Evolutionary conservation across 2,113 vertebrate species (phyloP), one percentile per base, ranked within the genome.

Genomic region (Myanophis thanlyinensis): DNA sequence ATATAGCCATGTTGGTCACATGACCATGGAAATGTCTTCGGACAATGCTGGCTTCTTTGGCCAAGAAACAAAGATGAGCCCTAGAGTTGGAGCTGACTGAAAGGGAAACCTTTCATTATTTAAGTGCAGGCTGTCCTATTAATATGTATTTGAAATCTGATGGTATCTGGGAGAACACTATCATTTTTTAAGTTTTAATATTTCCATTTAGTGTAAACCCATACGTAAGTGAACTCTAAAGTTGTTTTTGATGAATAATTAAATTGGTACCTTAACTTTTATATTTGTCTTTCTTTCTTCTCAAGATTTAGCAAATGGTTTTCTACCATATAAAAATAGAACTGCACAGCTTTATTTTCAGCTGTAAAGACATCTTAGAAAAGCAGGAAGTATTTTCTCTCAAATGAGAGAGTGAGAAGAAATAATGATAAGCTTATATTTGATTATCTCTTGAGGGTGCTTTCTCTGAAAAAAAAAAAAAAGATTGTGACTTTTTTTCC

Each of bases 321-420:
- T 44, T 40, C 15, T 46, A 53, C 47, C 67, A 49, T 59, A 4
- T 89, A 52, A 89, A 89, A 85, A 73, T 88, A 92, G 56, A 92
- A 46, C 51, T 49, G 22, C 12, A 20, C 62, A 92, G 73, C 49
- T 85, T 53, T 92, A 89, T 92, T 89, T 92, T 89, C 85, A 92
- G 88, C 44, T 44, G 22, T 80, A 40, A 47, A 89, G 73, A 44
- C 46, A 89, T 59, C 52, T 92, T 85, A 85, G 44, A 56, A 85
- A 53, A 85, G 49, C 44, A 30, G 46, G 23, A 56, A 23, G 4
- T 92, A 85, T 80, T 80, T 54, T 44, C 52, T 86, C 46, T 84
- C 53, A 59, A 47, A 62, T 46, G 30, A 89, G 49, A 51, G 46
- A 92, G 49, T 89, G 40, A 92, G 53, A 80, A 23, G 44, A 89